Base-by-base conservation (phyloP, 1,140 invertebrate species). In the Lucilia sericata region DNA sequence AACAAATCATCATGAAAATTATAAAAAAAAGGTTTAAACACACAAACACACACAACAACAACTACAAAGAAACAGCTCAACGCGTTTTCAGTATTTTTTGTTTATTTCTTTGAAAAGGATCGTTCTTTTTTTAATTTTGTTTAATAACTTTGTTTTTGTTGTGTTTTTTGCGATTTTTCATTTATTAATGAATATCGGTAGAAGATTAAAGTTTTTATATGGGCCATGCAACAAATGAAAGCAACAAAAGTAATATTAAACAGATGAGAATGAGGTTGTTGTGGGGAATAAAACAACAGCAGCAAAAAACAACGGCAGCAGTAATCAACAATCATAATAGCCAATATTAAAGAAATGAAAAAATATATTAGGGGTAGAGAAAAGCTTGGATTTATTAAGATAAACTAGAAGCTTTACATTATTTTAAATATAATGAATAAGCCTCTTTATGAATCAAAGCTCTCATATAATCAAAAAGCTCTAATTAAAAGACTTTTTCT, bases 141-240 rank as follows among this genome's bases (percentile, higher is more conserved):
- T 34, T 80, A 80, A 80, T 80, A 80, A 80, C 76, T 80, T 42
- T 42, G 47, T 10, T 47, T 78, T 80, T 49, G 49, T 80, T 14
- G 55, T 60, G 14, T 10, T 42, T 42, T 49, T 49, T 78, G 1
- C 25, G 25, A 30, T 17, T n/a, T 80, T 80, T 51, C 36, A 42
- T 10, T 51, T 80, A 80, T 80, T 80, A 80, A 80, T 80, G 76
- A 49, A 80, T 80, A 80, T 80, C 17, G 76, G 76, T 49, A 25
- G 42, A 19, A 80, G 76, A 80, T 80, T 78, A 51, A 80, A 80
- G 76, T 70, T 21, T n/a, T 30, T 70, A 21, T n/a, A 60, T 60
- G 55, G 14, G n/a, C 42, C 42, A 42, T 42, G 55, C 55, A 70
- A 25, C 65, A 21, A 70, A 21, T 70, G 65, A 21, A 70, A 70